Conservation (phyloP, 2,888 invertebrate species). For the Pedicia rivosa region DNA sequence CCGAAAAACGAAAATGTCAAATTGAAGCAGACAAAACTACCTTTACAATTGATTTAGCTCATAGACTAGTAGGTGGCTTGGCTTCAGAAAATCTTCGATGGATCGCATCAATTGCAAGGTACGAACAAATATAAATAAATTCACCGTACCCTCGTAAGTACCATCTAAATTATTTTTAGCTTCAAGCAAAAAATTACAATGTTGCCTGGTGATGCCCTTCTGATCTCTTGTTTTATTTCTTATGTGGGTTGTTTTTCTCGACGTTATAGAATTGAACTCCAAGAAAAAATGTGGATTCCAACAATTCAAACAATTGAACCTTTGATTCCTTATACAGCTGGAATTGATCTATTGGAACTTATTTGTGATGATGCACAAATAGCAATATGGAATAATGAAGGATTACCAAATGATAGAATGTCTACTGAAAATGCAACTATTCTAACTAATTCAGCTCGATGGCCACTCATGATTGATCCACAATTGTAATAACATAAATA, state of each 20-base stretch:
- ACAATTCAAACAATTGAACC: slow-evolving; percentile 53
- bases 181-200: slow-evolving; percentile 59
- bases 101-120: slow-evolving; percentile 27
- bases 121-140: no score
- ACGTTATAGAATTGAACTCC: slow-evolving; percentile 62
- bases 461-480: slow-evolving; percentile 95
- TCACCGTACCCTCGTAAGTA: no score
- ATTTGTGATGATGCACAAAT: slow-evolving; percentile 85
- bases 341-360: slow-evolving; percentile 63
- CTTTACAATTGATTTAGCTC: slow-evolving; percentile 79
- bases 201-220: slow-evolving; percentile 80
- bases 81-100: slow-evolving; percentile 66
- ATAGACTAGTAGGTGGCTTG: slow-evolving; percentile 80
- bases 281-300: slow-evolving; percentile 70
- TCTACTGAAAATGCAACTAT: slow-evolving; percentile 93
- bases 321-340: slow-evolving; percentile 64
- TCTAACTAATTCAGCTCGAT: slow-evolving; percentile 73
- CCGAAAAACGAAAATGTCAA: slow-evolving; percentile 79
- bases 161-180: slow-evolving; percentile 29
- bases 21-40: slow-evolving; percentile 84
- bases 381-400: slow-evolving; percentile 91
- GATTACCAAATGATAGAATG: slow-evolving; percentile 84
- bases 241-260: slow-evolving; percentile 92
- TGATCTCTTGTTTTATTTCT: slow-evolving; percentile 86
- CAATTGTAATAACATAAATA: slow-evolving; percentile 40